phyloP scores from a whole-genome alignment of 2,797 vertebrate genomes.

The Etheostoma perlongum region DNA sequence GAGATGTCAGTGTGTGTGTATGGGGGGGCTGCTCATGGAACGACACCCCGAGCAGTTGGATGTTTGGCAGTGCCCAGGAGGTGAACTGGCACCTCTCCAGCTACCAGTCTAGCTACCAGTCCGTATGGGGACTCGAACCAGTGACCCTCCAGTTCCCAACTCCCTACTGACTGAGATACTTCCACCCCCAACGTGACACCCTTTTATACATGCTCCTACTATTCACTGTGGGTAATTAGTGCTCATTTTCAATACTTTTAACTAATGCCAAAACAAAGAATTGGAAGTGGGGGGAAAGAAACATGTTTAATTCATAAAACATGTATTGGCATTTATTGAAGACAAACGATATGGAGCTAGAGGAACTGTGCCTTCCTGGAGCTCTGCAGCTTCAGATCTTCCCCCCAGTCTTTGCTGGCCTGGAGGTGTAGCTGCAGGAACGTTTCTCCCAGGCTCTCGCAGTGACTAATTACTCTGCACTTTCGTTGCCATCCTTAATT shows the following conservation, averaged over 20 bases:
- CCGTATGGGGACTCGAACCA: no score
- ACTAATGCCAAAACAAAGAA: constrained; percentile 39
- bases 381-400: constrained; percentile 45
- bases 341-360: constrained; percentile 27
- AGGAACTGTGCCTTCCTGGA: constrained; percentile 40
- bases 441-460: constrained; percentile 29
- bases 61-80: no score
- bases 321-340: constrained; percentile 43
- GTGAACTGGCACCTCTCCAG: no score
- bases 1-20: no score
- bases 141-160: no score
- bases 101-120: no score
- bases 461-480: constrained; percentile 62
- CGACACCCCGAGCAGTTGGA: no score
- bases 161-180: no score
- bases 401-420: constrained; percentile 1
- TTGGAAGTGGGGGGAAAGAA: neutral
- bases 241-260: constrained; percentile 8
- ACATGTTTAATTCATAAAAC: constrained; percentile 54
- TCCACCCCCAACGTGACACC: neutral
- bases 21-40: no score
- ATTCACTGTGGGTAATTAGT: constrained; percentile 30
- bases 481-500: constrained; percentile 67
- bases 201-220: constrained; percentile 21
- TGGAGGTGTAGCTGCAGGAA: constrained; percentile 36